Evolutionary conservation across 1,140 invertebrate genomes (phyloP).

Genomic region (Ladona fulva): DNA sequence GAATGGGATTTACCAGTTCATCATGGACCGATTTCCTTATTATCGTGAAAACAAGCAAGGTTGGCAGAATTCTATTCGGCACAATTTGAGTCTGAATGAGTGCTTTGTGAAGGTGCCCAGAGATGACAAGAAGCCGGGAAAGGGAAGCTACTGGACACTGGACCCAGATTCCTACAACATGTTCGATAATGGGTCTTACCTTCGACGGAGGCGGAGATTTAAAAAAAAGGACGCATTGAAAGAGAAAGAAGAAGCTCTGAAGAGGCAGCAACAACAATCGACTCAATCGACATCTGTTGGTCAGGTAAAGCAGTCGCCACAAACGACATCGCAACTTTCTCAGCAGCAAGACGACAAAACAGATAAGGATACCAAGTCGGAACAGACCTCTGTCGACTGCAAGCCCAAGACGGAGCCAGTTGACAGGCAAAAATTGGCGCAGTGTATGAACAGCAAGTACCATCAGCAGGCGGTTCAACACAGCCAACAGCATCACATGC

Average conservation of each 20-base stretch:
- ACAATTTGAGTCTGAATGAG: slow-evolving; percentile 96
- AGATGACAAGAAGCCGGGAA: slow-evolving; percentile 90
- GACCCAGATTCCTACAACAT: slow-evolving; percentile 95
- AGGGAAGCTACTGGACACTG: slow-evolving; percentile 95
- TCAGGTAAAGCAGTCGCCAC: neutral
- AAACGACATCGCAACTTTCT: neutral
- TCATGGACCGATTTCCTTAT: slow-evolving; percentile 96
- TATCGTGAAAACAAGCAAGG: slow-evolving; percentile 96
- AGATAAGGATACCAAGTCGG: slow-evolving; percentile 21
- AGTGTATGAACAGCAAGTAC: slow-evolving; percentile 39
- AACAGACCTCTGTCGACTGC: slow-evolving; percentile 35
- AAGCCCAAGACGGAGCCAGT: slow-evolving; percentile 19
- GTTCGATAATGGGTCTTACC: slow-evolving; percentile 96
- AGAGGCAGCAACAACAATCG: slow-evolving; percentile 51
- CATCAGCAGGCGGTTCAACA: slow-evolving; percentile 24
- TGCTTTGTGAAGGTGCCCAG: slow-evolving; percentile 94
- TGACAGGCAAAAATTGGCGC: slow-evolving; percentile 50
- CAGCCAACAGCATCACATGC: slow-evolving; percentile 23
- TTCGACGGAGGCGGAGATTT: slow-evolving; percentile 81
- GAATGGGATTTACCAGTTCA: slow-evolving; percentile 97
- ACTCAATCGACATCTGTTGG: slow-evolving; percentile 11
- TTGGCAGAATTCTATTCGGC: slow-evolving; percentile 92
- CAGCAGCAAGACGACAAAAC: slow-evolving; percentile 20
- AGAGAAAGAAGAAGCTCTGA: slow-evolving; percentile 78
- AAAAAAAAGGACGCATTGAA: slow-evolving; percentile 90